A percentile compares a stretch with the other conserved stretches of the same genome.
Conservation (phyloP, 1,140 invertebrate species). For the Homalodisca vitripennis region DNA sequence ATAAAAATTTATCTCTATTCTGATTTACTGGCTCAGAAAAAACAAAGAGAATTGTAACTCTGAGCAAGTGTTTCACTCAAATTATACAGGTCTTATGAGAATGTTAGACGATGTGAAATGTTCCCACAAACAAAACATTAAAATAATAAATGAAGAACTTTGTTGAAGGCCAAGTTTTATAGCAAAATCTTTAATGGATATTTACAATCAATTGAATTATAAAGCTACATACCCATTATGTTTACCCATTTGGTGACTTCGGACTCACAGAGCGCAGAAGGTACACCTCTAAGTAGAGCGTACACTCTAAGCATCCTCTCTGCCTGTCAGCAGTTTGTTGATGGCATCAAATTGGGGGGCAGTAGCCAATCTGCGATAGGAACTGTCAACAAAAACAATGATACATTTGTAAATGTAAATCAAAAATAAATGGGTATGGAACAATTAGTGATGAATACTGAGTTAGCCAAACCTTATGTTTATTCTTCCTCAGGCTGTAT, state of each 20-base stretch:
- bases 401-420: conserved; percentile 13
- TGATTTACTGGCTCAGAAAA: no score
- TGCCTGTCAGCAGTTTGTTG: conserved; percentile 74
- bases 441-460: background rate
- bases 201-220: no score
- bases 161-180: no score
- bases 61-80: no score
- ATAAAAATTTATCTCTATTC: no score
- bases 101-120: no score
- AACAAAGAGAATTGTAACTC: no score
- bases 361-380: conserved; percentile 69
- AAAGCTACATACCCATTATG: conserved; percentile 54
- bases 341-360: conserved; percentile 85
- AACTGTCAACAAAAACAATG: conserved; percentile 48
- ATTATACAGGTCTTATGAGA: no score
- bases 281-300: conserved; percentile 71
- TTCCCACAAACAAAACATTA: no score
- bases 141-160: no score
- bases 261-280: conserved; percentile 51
- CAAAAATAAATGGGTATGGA: background rate
- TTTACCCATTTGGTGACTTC: conserved; percentile 56
- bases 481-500: conserved; percentile 26
- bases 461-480: conserved; percentile 24
- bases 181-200: no score
- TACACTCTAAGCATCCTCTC: conserved; percentile 75